These are phyloP conservation scores for Aphelinus atriplicis DNA, from an alignment of 1,140 invertebrate genomes.

Conservation along the genomic window DNA sequence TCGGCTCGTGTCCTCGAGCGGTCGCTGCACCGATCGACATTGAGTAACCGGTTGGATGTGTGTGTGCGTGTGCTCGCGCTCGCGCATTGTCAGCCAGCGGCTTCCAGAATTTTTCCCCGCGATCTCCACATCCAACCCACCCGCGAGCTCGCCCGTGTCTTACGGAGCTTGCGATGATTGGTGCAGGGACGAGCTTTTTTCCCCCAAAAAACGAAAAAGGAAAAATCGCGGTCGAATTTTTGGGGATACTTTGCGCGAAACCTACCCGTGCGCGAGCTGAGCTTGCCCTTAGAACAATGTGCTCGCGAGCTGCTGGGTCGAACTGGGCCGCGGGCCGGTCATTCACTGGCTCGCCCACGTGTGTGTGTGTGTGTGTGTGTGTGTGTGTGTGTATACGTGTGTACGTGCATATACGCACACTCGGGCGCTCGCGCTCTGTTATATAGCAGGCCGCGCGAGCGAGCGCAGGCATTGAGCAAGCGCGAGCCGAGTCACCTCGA, in stretches of 20 bases:
- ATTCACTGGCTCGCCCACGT: background rate
- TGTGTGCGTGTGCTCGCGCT: constrained; percentile 14
- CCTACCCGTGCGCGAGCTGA: no score
- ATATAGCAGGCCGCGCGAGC: background rate
- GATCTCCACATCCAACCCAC: no score
- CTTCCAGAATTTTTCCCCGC: constrained; percentile 54
- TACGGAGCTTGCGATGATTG: no score
- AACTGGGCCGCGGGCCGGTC: no score
- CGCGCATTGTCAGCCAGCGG: constrained; percentile 6
- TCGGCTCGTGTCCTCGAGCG: constrained; percentile 61
- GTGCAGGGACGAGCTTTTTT: no score
- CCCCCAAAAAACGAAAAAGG: no score
- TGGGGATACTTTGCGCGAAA: no score
- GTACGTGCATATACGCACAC: background rate
- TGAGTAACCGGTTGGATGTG: constrained; percentile 56
- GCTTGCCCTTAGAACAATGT: no score
- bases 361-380: background rate
- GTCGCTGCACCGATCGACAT: constrained; percentile 61
- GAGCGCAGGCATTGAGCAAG: constrained; percentile 61
- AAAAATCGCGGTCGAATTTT: no score
- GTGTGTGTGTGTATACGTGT: background rate
- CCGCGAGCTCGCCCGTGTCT: no score
- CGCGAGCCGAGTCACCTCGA: constrained; percentile 64
- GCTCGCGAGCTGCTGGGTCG: no score
- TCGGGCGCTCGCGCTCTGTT: background rate